phyloP scores from a whole-genome alignment of 2,888 invertebrate genomes.

The Tuberolachnus salignus region DNA sequence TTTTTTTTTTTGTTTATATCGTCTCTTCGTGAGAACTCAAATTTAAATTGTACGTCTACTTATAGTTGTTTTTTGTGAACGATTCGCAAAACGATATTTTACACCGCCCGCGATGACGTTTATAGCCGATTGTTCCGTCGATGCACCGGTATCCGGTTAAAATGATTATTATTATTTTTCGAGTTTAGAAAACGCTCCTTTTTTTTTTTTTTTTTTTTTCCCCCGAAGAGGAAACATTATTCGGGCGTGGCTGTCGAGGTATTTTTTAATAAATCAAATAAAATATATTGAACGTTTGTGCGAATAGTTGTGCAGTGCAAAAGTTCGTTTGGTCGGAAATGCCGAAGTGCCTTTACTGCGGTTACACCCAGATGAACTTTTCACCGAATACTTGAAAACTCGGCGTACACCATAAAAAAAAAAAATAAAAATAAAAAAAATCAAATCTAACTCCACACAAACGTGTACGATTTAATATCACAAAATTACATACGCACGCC shows the following conservation, averaged over 20 bases:
- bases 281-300: slow-evolving; percentile 26
- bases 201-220: neutral
- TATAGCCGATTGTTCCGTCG: too few species aligned
- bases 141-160: neutral
- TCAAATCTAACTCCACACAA: neutral
- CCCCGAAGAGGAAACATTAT: slow-evolving; percentile 30
- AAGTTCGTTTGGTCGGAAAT: slow-evolving; percentile 28
- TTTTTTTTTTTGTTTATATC: too few species aligned
- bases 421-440: neutral
- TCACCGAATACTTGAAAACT: slow-evolving; percentile 23
- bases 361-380: slow-evolving; percentile 26
- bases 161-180: slow-evolving; percentile 12
- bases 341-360: neutral
- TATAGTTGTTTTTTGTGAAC: too few species aligned
- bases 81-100: too few species aligned
- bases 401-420: neutral
- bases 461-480: too few species aligned
- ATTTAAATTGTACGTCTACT: too few species aligned
- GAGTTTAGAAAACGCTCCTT: neutral
- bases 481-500: too few species aligned
- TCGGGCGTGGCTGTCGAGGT: slow-evolving; percentile 32
- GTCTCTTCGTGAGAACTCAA: too few species aligned
- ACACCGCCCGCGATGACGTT: too few species aligned
- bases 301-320: slow-evolving; percentile 6
- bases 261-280: slow-evolving; percentile 46